Evolutionary conservation across 2,888 invertebrate genomes (phyloP), one percentile per base, ranked within the genome.

Genomic region (Chrysodeixis includens): DNA sequence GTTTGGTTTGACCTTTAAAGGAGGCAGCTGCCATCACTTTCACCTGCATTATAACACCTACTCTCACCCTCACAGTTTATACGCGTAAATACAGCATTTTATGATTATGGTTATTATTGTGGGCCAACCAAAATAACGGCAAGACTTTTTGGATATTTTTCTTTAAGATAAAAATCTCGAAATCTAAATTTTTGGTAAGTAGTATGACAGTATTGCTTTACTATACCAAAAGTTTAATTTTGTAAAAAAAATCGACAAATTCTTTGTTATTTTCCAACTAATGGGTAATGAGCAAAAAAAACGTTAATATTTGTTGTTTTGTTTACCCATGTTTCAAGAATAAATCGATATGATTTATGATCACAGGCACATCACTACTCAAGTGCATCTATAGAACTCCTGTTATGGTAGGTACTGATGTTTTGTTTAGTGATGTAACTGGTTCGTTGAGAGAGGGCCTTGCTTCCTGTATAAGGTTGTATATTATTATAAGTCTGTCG

Each of bases 361-460:
- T 26, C 14, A 46, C 12, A 18, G 6, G 20, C n/a, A 58, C 76
- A 63, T 71, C 76, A 53, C 71, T 74, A 61, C 62, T 40, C 35
- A 55, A 58, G 32, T 61, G 55, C 40, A 53, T 44, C 10, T 63
- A 67, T 44, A 61, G 46, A 67, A 46, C 22, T 49, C 46, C 46
- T 20, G 18, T 18, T 49, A 49, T 49, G 12, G 46, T 18, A 20
- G 51, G 16, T 1, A 44, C 8, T 18, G 18, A 53, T 30, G 62
- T 67, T 63, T 75, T 74, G 62, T 74, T 74, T 61, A 58, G 71
- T 76, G 74, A 58, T 56, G 74, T 20, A 74, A 74, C 49, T 16
- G n/a, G 10, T n/a, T 14, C 16, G 52, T 63, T 71, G 66, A 8
- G 18, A 1, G 44, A 9, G 8, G 20, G 12, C 20, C 46, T 49